Evolutionary conservation across 1,140 invertebrate genomes (phyloP), one percentile per base, ranked within the genome.

Genomic region (Diachasmimorpha longicaudata): DNA sequence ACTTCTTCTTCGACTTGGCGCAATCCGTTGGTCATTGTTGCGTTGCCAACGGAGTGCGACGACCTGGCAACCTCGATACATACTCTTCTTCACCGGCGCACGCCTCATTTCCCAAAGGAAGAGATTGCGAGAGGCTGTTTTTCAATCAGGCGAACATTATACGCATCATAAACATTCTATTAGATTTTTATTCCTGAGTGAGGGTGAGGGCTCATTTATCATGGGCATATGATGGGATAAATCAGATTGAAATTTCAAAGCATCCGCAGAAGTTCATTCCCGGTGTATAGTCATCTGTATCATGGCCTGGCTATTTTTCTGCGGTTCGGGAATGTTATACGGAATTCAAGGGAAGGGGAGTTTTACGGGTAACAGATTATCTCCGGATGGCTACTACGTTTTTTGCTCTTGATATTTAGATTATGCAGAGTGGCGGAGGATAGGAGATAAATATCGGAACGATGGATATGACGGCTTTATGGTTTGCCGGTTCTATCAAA

Each of bases 21-120:
- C 72, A 77, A 69, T 69, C 66, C 31, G 42, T 48, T 46, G 73
- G 73, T 79, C 72, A 77, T 77, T 77, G 78, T 77, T 79, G 78
- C 72, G 48, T 72, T 71, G 77, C 72, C 69, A 39, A 55, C 68
- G 11, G 72, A 79, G 78, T 74, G 75, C 76, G 78, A 79, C 78
- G 78, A 79, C 72, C 75, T 74, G 72, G 71, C 70, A 75, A 76
- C 77, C 74, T 78, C 74, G 48, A 72, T 74, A 66, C 70, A 78
- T 58, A 25, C 66, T 46, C 48, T 19, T 72, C 31, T 36, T 37
- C 31, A 31, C 31, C 42, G 42, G 36, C n/a, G 25, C 63, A 69
- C 73, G 77, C 48, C 46, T 71, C 68, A 75, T 78, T 78, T 70
- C n/a, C 67, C 46, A 31, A 23, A 55, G 21, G 46, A 63, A 25